A percentile compares a stretch with the other conserved stretches of the same genome.
These are phyloP conservation scores for Neopipo cinnamomea DNA, from an alignment of 2,113 vertebrate species.

Conservation along the genomic window DNA sequence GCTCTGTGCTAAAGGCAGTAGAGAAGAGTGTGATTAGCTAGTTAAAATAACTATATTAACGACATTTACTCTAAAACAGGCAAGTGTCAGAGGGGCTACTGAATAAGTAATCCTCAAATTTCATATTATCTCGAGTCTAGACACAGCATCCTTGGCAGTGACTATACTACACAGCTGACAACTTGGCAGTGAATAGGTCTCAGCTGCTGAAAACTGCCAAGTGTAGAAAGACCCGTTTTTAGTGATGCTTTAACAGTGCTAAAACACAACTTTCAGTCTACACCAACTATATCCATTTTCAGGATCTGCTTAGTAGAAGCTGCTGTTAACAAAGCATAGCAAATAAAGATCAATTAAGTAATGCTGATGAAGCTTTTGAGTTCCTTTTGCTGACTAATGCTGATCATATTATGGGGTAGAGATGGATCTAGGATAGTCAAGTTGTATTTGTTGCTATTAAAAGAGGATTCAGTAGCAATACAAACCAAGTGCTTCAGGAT, in stretches of 20 bases:
- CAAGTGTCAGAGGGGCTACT: neutral
- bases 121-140: neutral
- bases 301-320: neutral
- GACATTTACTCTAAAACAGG: neutral
- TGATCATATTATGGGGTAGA: neutral
- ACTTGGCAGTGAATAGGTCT: neutral
- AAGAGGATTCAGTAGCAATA: neutral
- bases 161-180: neutral
- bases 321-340: neutral
- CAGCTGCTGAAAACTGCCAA: neutral
- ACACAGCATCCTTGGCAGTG: neutral
- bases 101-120: neutral
- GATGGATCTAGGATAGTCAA: neutral
- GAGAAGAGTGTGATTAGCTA: neutral
- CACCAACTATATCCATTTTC: neutral
- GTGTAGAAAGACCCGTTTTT: neutral
- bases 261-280: neutral
- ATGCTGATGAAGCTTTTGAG: neutral
- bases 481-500: neutral
- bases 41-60: neutral
- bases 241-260: neutral
- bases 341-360: neutral
- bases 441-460: neutral
- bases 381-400: neutral
- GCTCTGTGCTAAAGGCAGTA: neutral